Evolutionary conservation across 2,888 invertebrate species (phyloP).

Genomic region (Neoascia interrupta): DNA sequence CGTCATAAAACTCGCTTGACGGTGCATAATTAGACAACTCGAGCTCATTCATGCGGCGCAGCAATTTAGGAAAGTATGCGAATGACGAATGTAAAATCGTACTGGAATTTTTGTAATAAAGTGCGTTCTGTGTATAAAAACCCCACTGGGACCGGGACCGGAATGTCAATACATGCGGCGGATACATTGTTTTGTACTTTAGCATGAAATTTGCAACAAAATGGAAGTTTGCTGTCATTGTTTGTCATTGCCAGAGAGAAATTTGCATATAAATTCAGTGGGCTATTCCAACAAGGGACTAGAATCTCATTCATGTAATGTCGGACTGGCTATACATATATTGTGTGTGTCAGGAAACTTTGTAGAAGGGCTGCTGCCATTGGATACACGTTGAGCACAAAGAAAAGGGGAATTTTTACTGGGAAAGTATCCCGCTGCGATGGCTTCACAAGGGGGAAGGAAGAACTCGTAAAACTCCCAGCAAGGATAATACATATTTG

Average conservation of each 20-base stretch:
- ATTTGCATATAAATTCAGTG: constrained; percentile 62
- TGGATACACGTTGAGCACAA: constrained; percentile 9
- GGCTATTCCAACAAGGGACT: constrained; percentile 38
- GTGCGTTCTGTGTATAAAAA: constrained; percentile 13
- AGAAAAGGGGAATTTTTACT: constrained; percentile 9
- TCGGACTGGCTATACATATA: no score
- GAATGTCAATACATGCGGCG: neutral
- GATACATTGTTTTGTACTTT: constrained; percentile 25
- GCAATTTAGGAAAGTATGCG: constrained; percentile 33
- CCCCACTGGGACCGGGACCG: neutral
- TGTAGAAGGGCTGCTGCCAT: constrained; percentile 17
- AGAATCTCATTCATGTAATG: constrained; percentile 37
- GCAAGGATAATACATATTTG: constrained; percentile 70
- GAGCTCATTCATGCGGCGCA: constrained; percentile 35
- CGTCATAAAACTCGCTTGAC: constrained; percentile 41
- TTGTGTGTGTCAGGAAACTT: constrained; percentile 17
- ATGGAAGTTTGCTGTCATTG: constrained; percentile 20
- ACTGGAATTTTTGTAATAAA: neutral
- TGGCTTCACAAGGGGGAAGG: constrained; percentile 26
- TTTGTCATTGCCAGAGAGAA: constrained; percentile 3
- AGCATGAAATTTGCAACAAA: constrained; percentile 62
- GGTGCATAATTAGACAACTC: constrained; percentile 56
- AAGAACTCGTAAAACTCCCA: constrained; percentile 57
- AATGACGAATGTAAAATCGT: constrained; percentile 29
- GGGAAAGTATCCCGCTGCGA: constrained; percentile 47